Evolutionary conservation across 2,797 vertebrate genomes (phyloP), one percentile per base, ranked within the genome.

Genomic region (Lerista edwardsae): DNA sequence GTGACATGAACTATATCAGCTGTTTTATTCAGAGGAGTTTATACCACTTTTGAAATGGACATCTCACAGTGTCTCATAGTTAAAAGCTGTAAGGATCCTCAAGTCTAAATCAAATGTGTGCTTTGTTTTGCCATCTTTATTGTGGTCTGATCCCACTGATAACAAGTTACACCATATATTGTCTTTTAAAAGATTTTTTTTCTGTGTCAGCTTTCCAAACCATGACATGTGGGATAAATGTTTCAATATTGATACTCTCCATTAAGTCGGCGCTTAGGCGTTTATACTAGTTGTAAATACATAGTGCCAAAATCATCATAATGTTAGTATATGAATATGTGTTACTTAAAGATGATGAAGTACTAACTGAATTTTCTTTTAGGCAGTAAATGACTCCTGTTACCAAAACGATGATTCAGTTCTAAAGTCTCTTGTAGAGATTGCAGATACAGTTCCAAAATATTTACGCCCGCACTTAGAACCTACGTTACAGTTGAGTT

Each of bases 371-470:
- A 64, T 41, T 91, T 76, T 71, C 61, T 86, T 92, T 68, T 95
- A 99, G 99, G 97, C 97, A 14, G 97, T 99, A 86, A 99, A 99
- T 84, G 98, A 99, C 76, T 99, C 98, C 0, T 98, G 98, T 93
- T 99, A 99, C 90, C 97, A 98, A 93, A 97, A 96, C 9, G 99
- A 99, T 15, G 99, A 99, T 94, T 97, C 98, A 0, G 99, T 99
- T 91, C 96, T 99, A 82, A 99, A 99, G 94, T 99, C 99, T 65
- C 95, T 99, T 41, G 98, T 99, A 93, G 99, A 99, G 93, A 99
- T 99, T 65, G 98, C 98, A 25, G 99, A 99, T 96, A 98, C 98
- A 0, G 98, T 98, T 34, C 99, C 99, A 1, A 99, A 99, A 93
- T 99, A 98, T 93, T 96, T 99, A 91, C 96, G 98, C 80, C 98